A percentile compares a stretch with the other conserved stretches of the same genome.
phyloP scores from a whole-genome alignment of 2,888 invertebrate genomes.

The Gymnosoma rotundatum region DNA sequence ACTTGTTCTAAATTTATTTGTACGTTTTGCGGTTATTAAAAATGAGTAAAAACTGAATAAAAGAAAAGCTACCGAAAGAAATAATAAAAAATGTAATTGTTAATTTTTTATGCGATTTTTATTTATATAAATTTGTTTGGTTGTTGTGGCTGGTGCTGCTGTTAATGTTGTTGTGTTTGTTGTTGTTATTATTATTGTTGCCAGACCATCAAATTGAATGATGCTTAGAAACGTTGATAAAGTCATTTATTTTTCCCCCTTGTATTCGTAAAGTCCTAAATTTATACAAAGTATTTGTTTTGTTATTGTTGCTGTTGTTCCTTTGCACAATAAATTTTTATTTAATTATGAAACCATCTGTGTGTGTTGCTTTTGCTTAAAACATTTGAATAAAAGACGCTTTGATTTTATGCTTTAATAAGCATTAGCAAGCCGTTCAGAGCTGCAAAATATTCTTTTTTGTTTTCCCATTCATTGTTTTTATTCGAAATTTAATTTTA shows the following conservation, averaged over 20 bases:
- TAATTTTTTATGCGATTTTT: constrained; percentile 31
- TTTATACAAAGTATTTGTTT: constrained; percentile 11
- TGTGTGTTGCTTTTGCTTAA: constrained; percentile 28
- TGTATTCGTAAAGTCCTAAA: constrained; percentile 19
- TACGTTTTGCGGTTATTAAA: background rate
- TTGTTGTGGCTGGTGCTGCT: background rate
- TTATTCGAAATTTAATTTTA: constrained; percentile 51
- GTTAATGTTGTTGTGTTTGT: background rate
- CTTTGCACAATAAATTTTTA: constrained; percentile 35
- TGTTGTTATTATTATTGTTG: background rate
- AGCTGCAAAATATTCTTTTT: constrained; percentile 23
- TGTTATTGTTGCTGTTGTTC: constrained; percentile 24
- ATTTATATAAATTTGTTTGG: constrained; percentile 16
- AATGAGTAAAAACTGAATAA: constrained; percentile 57
- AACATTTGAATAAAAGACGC: constrained; percentile 73
- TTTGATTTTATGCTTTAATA: constrained; percentile 78
- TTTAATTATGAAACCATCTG: constrained; percentile 57
- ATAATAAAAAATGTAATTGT: constrained; percentile 22
- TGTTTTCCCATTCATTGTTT: constrained; percentile 36
- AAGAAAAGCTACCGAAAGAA: background rate
- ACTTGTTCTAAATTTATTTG: background rate
- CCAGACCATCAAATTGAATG: background rate
- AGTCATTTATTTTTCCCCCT: constrained; percentile 21
- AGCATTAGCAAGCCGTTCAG: constrained; percentile 55
- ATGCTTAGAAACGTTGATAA: constrained; percentile 26